Evolutionary conservation across 2,888 invertebrate species (phyloP), one percentile per base, ranked within the genome.

Genomic region (Tiphia femorata): DNA sequence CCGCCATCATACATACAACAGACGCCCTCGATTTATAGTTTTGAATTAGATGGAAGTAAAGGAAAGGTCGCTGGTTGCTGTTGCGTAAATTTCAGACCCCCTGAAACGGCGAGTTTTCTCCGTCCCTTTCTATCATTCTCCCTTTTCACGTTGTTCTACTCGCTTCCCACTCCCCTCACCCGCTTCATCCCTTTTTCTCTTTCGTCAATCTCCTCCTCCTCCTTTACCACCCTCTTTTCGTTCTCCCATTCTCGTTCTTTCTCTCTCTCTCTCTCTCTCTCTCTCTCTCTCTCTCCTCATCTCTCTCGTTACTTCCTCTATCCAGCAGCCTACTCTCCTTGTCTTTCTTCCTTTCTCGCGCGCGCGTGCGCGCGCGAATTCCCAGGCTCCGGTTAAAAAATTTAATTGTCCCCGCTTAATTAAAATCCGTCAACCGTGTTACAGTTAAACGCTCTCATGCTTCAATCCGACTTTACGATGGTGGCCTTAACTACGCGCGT

Each of bases 11-110:
- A 80, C 81, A 79, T 77, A 79, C 80, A 80, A 76, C 81, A 81
- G 80, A 80, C 79, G 76, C 79, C 77, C 80, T 78, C 79, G 79
- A 81, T 81, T 81, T 81, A 81, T 81, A 75, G 80, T 81, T 81
- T 81, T 80, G 80, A 80, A 81, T 81, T 81, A 81, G 81, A 81
- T 78, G 71, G 70, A 73, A 78, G 75, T 75, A 75, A 71, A 75
- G 74, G 67, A 77, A 71, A 67, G 71, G 72, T 66, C 69, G 67
- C 64, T 72, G 67, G 61, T 67, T 64, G 70, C 67, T 60, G 65
- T 72, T 69, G 64, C 63, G 70, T 69, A 72, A 71, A 67, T 72
- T 67, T 68, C 66, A 53, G 50, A 53, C 23, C 56, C 64, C 61
- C 60, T 56, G 61, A 60, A 62, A 62, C 52, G 57, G 59, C 63